Evolutionary conservation across 2,888 invertebrate species (phyloP), one percentile per base, ranked within the genome.

Genomic region (Cylloceria caligata): DNA sequence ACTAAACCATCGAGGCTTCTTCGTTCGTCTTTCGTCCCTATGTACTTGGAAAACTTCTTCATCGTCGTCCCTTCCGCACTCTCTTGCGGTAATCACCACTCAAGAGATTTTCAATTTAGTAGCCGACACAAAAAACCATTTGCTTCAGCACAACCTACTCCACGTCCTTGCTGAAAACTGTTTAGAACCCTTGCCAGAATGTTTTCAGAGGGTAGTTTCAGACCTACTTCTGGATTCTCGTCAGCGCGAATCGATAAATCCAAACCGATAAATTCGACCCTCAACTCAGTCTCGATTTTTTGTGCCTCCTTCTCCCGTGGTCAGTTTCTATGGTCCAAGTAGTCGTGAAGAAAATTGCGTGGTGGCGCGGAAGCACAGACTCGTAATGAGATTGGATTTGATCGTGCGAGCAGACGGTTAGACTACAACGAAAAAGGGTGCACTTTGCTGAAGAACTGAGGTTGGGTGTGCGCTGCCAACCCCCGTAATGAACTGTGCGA

Each of bases 361-460:
- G 78, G 47, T 34, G 52, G 30, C 21, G 60, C 30, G 67, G 39
- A 30, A 39, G 30, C 69, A 57, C 62, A 24, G 60, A 36, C 5
- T 49, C 67, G 47, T 62, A 77, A 81, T 78, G 60, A 74, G 78
- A 81, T 81, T 81, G 78, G 67, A 72, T 81, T 67, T 52, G 60
- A 52, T 77, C 72, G 60, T 73, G 55, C 47, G 34, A 49, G 39
- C 62, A 36, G 42, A 16, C 42, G 57, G 36, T 39, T 16, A 47
- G 39, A 62, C 19, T n/a, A 27, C 30, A 34, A 42, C 7, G 57
- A 47, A 11, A 68, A 68, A 76, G 64, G 39, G 74, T 55, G 42
- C 67, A 57, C 57, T 75, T 55, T 57, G 34, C 3, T 24, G 13
- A 39, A 19, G 27, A 55, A 65, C 24, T 36, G 16, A 24, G 55